A percentile compares a stretch with the other conserved stretches of the same genome.
Conservation (phyloP, 2,113 vertebrate genomes). For the Urocitellus parryii region DNA sequence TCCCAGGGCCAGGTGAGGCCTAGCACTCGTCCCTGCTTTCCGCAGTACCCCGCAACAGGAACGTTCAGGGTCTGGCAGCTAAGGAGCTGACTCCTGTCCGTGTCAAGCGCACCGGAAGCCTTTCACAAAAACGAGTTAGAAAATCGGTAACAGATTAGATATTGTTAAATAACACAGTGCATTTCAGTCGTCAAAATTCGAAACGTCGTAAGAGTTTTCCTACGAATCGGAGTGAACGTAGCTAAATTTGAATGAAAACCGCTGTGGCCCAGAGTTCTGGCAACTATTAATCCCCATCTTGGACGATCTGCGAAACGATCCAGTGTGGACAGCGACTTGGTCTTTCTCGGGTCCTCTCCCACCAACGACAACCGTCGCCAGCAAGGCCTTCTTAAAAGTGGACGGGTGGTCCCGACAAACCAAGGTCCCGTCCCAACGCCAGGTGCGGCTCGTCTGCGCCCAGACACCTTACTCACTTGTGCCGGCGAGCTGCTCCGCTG, state of each 20-base stretch:
- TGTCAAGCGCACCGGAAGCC: not conserved
- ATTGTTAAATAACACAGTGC: not conserved
- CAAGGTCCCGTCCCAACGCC: not conserved
- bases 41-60: no score
- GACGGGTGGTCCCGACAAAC: not conserved
- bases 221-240: not conserved
- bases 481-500: not conserved
- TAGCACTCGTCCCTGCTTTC: not conserved
- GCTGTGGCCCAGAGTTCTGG: no score
- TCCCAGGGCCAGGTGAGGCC: not conserved
- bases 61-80: not conserved
- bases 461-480: constrained; percentile 61
- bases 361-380: not conserved
- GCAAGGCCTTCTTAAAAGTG: not conserved
- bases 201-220: not conserved
- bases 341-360: not conserved
- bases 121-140: not conserved
- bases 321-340: no score
- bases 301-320: no score
- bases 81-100: not conserved
- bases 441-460: no score
- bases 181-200: not conserved
- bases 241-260: no score
- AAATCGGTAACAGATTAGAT: not conserved
- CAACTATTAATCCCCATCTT: no score